Evolutionary conservation across 2,113 vertebrate genomes (phyloP).

Genomic region (Sebastes fasciatus): DNA sequence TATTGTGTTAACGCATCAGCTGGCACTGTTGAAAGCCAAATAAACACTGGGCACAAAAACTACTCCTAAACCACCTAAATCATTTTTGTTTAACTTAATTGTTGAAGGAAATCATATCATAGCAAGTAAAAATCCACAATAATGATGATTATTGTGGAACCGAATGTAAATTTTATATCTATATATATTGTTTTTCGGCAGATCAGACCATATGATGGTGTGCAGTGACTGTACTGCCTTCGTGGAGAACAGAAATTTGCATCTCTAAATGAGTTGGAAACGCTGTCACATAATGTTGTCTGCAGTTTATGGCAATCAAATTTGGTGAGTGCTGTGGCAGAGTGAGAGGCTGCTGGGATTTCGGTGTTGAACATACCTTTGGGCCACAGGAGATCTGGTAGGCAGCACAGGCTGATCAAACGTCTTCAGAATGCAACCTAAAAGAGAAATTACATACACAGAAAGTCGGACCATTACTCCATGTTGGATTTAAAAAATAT

Average conservation of each 20-base stretch:
- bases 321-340: constrained; percentile 32
- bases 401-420: constrained; percentile 70
- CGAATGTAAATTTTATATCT: background rate
- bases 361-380: constrained; percentile 74
- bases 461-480: background rate
- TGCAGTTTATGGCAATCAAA: constrained; percentile 29
- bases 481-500: background rate
- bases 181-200: background rate
- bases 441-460: constrained; percentile 32
- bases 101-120: background rate
- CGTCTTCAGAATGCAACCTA: constrained; percentile 60
- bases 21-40: background rate
- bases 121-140: background rate
- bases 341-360: constrained; percentile 43
- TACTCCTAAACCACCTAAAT: background rate
- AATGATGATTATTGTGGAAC: background rate
- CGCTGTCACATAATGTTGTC: constrained; percentile 4
- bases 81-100: background rate
- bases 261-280: constrained; percentile 19
- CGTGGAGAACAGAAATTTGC: constrained; percentile 24
- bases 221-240: background rate
- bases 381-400: constrained; percentile 64
- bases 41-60: background rate
- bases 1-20: background rate
- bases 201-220: background rate